Evolutionary conservation across 1,140 invertebrate species (phyloP).

Genomic region (Drosophila melanica): DNA sequence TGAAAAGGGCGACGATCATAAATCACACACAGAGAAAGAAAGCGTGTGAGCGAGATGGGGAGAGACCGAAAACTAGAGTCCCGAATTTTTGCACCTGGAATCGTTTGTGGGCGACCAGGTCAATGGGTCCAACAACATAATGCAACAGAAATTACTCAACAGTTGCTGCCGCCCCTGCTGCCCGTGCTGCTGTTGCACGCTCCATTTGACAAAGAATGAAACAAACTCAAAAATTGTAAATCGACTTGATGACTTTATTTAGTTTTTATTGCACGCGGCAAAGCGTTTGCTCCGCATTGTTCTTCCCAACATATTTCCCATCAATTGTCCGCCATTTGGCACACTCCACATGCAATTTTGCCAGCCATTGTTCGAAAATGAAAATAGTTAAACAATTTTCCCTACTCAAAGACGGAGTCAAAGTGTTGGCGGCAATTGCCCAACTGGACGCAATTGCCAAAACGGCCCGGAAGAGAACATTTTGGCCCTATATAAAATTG

Average conservation of each 20-base stretch:
- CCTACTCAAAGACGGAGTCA: background rate
- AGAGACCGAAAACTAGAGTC: slow-evolving; percentile 3
- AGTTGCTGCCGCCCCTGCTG: slow-evolving; percentile 28
- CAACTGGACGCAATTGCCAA: slow-evolving; percentile 45
- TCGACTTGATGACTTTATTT: slow-evolving; percentile 79
- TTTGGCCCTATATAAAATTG: background rate
- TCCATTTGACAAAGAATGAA: slow-evolving; percentile 72
- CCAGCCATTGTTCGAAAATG: slow-evolving; percentile 50
- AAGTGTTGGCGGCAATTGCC: slow-evolving; percentile 8
- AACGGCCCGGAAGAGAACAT: slow-evolving; percentile 7
- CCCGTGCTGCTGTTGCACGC: slow-evolving; percentile 46
- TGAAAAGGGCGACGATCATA: slow-evolving; percentile 60
- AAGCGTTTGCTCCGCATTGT: slow-evolving; percentile 33
- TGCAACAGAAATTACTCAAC: slow-evolving; percentile 75
- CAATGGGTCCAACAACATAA: slow-evolving; percentile 25
- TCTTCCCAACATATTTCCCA: slow-evolving; percentile 25
- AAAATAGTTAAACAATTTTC: slow-evolving; percentile 52
- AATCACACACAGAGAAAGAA: slow-evolving; percentile 50
- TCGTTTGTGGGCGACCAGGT: slow-evolving; percentile 61
- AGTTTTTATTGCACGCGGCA: slow-evolving; percentile 76
- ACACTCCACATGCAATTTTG: slow-evolving; percentile 48
- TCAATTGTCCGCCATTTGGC: slow-evolving; percentile 59
- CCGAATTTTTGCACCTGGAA: slow-evolving; percentile 66
- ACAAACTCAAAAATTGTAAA: slow-evolving; percentile 68
- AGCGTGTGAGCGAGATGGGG: background rate